Percentiles rank a stretch among this genome's conserved stretches.
These are phyloP conservation scores for Eristalis arbustorum DNA, from an alignment of 2,888 invertebrate genomes.

Conservation along the genomic window DNA sequence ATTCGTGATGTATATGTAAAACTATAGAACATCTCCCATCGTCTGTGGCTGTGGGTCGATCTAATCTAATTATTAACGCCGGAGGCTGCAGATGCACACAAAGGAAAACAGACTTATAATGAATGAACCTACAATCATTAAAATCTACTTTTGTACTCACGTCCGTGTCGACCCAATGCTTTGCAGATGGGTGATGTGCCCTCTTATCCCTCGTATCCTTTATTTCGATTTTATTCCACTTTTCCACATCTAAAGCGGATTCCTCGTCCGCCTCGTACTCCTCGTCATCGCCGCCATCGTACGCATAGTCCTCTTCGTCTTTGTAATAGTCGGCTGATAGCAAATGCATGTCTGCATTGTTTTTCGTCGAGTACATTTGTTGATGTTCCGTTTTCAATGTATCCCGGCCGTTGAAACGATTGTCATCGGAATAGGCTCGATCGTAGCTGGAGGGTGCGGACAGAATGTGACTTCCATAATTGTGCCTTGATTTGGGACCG, in stretches of 20 bases:
- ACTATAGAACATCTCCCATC: neutral
- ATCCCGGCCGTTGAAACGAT: slow-evolving; percentile 50
- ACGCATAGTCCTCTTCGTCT: slow-evolving; percentile 70
- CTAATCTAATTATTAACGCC: slow-evolving; percentile 18
- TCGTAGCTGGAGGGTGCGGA: slow-evolving; percentile 23
- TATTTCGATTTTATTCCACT: slow-evolving; percentile 79
- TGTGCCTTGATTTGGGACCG: slow-evolving; percentile 71
- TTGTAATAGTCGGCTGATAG: slow-evolving; percentile 45
- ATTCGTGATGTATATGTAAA: neutral
- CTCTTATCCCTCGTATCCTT: slow-evolving; percentile 75
- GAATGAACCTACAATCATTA: neutral
- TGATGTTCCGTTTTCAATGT: slow-evolving; percentile 41
- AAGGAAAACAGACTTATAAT: neutral
- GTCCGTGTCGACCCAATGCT: slow-evolving; percentile 53
- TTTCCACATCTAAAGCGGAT: slow-evolving; percentile 76
- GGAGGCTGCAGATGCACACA: neutral
- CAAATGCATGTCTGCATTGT: slow-evolving; percentile 54
- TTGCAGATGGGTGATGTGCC: slow-evolving; percentile 74
- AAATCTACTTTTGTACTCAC: slow-evolving; percentile 52
- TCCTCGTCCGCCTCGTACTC: slow-evolving; percentile 74
- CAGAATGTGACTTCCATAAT: slow-evolving; percentile 66
- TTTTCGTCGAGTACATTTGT: slow-evolving; percentile 53
- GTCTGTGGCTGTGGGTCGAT: neutral
- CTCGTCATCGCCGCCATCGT: slow-evolving; percentile 73
- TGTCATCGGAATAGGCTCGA: slow-evolving; percentile 57